Evolutionary conservation across 2,797 vertebrate genomes (phyloP), one percentile per base, ranked within the genome.

Genomic region (Poecile montanus): DNA sequence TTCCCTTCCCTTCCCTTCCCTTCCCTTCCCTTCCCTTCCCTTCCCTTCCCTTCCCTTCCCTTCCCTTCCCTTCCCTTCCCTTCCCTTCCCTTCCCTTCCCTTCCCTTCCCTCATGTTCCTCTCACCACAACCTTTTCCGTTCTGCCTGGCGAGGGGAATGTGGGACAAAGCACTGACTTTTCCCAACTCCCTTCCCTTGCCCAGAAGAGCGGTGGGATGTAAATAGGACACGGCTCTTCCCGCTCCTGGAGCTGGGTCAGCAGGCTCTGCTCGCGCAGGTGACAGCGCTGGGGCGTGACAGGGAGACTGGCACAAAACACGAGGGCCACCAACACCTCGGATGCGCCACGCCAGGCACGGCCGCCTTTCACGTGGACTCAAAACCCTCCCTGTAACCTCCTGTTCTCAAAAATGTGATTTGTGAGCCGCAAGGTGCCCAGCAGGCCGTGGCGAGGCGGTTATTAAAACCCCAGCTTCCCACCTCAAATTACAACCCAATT

Each of bases 401-500:
- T 8, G 36, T 1, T 29, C 48, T 76, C 47, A 29, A 4, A 81
- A 87, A 67, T 2, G 26, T 32, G 21, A 53, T 79, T 93, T 80
- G 15, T 48, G 82, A 84, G 34, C 56, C 0, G 0, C 22, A 21
- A 84, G 88, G 63, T 67, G 48, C 91, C 58, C 62, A 48, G 63
- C n/a, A 8, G 3, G 70, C 40, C 0, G 0, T 11, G 16, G 21
- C 0, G 1, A 92, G 38, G 82, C 26, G 38, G 50, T 73, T 80
- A 83, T 93, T 92, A 94, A 94, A 94, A 78, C 73, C 81, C 84
- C 63, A 88, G 80, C 61, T 72, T 89, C 84, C 89, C 75, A 80
- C 95, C 77, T 91, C 89, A 89, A 61, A 87, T 70, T 85, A 85
- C 71, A 96, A 9, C 79, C 71, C 88, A 75, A 97, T 85, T 7